Percentiles rank a stretch among this genome's conserved stretches.
These are phyloP conservation scores for Xestia c-nigrum DNA, from an alignment of 2,888 invertebrate genomes.

Conservation along the genomic window DNA sequence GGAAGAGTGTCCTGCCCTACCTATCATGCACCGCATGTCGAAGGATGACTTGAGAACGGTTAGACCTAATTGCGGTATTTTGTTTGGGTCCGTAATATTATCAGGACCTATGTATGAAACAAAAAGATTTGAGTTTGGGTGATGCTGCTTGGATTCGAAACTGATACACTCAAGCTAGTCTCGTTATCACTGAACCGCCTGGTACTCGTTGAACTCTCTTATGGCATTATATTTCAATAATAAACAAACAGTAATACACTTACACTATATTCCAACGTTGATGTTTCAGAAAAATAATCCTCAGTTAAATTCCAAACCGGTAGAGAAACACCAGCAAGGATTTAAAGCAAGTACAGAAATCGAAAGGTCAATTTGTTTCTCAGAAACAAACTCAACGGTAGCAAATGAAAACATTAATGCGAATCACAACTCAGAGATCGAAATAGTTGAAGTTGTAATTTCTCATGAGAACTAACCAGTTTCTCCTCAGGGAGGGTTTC, in stretches of 20 bases:
- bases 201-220: background rate
- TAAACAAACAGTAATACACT: background rate
- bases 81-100: background rate
- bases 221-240: background rate
- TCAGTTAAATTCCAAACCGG: background rate
- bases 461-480: slow-evolving; percentile 55
- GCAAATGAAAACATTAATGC: slow-evolving; percentile 31
- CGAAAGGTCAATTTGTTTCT: slow-evolving; percentile 35
- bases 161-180: background rate
- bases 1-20: background rate
- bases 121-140: background rate
- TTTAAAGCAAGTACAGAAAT: slow-evolving; percentile 18
- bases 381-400: slow-evolving; percentile 17
- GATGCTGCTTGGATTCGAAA: background rate
- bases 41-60: background rate
- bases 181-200: background rate
- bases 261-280: background rate
- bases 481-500: slow-evolving; percentile 26
- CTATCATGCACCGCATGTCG: background rate
- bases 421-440: slow-evolving; percentile 7
- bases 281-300: background rate
- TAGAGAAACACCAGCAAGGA: background rate
- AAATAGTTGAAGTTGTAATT: slow-evolving; percentile 48
- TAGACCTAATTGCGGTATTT: background rate
- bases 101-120: background rate